Evolutionary conservation across 2,797 vertebrate genomes (phyloP).

Genomic region (Galago senegalensis): DNA sequence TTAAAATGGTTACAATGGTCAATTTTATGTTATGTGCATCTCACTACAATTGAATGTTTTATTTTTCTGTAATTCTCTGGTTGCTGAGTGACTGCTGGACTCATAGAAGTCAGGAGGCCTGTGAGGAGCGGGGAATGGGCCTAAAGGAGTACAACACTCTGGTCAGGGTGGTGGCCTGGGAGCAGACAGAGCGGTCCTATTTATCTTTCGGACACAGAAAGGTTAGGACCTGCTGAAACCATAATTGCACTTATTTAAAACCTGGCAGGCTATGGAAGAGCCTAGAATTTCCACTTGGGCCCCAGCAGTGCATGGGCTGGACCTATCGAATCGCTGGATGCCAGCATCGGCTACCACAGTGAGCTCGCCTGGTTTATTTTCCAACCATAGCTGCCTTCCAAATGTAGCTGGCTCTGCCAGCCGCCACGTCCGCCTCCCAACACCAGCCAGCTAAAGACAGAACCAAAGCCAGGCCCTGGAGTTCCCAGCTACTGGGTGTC

Average conservation of each 20-base stretch:
- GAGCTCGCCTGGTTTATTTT: neutral
- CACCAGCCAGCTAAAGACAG: constrained; percentile 5
- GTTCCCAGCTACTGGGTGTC: constrained; percentile 23
- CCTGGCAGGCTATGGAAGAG: neutral
- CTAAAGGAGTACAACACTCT: neutral
- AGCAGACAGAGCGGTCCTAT: neutral
- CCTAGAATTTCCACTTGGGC: neutral
- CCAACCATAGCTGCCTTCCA: neutral
- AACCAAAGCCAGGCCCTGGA: constrained; percentile 75
- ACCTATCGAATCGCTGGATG: neutral
- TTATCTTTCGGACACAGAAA: neutral
- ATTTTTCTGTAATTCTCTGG: neutral
- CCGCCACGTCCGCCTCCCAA: constrained; percentile 62
- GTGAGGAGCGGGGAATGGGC: neutral
- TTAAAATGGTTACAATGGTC: neutral
- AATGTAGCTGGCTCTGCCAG: neutral
- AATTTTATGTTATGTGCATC: neutral
- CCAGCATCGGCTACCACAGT: neutral
- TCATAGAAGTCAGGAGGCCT: neutral
- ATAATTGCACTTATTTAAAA: neutral
- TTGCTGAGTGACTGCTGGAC: neutral
- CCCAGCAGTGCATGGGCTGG: neutral
- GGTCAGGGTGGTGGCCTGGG: neutral
- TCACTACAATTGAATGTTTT: neutral
- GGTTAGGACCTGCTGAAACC: neutral